These are phyloP conservation scores for Cryptomyrus ogoouensis DNA, from an alignment of 2,113 vertebrate genomes.

Conservation along the genomic window DNA sequence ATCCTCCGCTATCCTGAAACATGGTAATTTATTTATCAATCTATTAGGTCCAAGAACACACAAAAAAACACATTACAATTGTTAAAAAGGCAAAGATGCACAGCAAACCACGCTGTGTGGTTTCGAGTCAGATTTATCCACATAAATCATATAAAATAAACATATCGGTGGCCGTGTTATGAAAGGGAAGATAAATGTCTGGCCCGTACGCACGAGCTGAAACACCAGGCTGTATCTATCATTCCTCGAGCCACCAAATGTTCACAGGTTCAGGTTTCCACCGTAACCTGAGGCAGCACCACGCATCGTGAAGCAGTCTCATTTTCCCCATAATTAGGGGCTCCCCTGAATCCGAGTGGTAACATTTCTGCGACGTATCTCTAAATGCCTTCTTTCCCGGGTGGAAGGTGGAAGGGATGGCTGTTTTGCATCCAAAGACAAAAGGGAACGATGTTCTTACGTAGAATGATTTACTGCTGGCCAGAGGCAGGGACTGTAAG, in stretches of 20 bases:
- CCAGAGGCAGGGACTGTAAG: background rate
- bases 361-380: background rate
- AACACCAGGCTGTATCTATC: background rate
- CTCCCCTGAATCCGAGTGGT: background rate
- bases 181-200: constrained; percentile 5
- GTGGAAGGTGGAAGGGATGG: background rate
- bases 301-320: background rate
- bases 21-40: constrained; percentile 15
- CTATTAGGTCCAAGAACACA: background rate
- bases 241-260: background rate
- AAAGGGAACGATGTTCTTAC: background rate
- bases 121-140: background rate
- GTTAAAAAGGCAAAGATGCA: background rate
- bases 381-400: background rate
- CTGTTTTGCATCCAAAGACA: background rate
- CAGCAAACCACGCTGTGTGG: background rate
- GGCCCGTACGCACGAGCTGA: background rate
- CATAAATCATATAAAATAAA: constrained; percentile 17
- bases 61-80: background rate
- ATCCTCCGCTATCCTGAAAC: background rate
- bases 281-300: background rate
- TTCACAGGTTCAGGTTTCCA: background rate
- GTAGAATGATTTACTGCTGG: background rate
- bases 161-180: background rate
- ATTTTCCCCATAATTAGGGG: background rate